Evolutionary conservation across 2,113 vertebrate species (phyloP).

Genomic region (Furnarius figulus): DNA sequence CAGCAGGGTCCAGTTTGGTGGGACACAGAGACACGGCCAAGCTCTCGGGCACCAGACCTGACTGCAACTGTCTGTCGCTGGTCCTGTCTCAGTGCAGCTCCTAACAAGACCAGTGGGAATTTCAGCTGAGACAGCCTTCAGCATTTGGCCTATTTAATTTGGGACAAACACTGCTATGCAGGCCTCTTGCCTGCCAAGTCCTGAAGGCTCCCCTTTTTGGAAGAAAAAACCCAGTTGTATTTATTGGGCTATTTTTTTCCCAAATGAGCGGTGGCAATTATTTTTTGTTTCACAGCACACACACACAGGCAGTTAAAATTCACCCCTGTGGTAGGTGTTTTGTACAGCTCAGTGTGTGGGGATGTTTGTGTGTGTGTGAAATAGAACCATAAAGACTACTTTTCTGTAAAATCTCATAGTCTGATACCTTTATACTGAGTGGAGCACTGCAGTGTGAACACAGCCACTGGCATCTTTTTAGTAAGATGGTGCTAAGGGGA

Average conservation of each 20-base stretch:
- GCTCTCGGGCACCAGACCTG: not conserved
- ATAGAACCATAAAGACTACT: fast-evolving
- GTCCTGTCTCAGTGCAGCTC: not conserved
- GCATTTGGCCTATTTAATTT: not conserved
- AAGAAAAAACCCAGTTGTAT: not conserved
- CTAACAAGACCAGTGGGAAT: not conserved
- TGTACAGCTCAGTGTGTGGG: not conserved
- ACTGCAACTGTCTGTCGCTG: not conserved
- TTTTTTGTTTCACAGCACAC: not conserved
- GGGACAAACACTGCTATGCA: not conserved
- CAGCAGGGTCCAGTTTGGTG: not conserved
- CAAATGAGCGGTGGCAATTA: not conserved
- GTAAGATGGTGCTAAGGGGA: not conserved
- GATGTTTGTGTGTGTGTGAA: not conserved
- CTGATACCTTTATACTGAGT: not conserved
- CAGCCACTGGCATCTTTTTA: not conserved
- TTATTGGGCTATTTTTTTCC: not conserved
- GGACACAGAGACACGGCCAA: fast-evolving
- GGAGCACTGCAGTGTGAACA: not conserved
- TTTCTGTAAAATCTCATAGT: not conserved
- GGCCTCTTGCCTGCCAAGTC: not conserved
- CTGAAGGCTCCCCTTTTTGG: not conserved
- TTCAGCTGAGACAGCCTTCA: not conserved
- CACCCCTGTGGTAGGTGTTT: not conserved
- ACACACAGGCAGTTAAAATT: not conserved